Evolutionary conservation across 2,113 vertebrate genomes (phyloP).

Genomic region (Potamarius usumacintae): DNA sequence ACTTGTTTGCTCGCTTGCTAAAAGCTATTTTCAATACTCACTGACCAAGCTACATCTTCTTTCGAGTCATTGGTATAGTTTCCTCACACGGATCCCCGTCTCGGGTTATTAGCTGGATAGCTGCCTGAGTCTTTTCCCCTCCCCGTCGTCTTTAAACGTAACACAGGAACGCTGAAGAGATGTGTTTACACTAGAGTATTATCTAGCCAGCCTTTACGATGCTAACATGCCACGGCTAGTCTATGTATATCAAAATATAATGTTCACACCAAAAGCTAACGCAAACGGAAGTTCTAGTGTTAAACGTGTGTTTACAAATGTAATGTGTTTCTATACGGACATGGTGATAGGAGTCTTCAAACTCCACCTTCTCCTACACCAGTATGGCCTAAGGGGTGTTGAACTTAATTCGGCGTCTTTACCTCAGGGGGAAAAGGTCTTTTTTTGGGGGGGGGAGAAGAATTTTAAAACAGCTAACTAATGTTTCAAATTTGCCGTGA

Average conservation of each 20-base stretch:
- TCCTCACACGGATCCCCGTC: not conserved
- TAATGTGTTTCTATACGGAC: conserved; percentile 7
- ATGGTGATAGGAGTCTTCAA: conserved; percentile 29
- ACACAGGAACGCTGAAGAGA: not conserved
- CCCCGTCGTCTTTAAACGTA: not conserved
- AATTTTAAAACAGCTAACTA: too few species aligned
- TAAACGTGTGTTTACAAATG: conserved; percentile 19
- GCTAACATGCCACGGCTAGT: not conserved
- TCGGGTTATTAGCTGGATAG: not conserved
- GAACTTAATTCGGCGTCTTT: not conserved
- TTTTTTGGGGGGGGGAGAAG: not conserved
- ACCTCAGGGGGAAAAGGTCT: not conserved
- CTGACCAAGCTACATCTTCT: conserved; percentile 31
- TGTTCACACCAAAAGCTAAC: not conserved
- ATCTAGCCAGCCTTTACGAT: not conserved
- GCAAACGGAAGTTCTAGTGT: not conserved
- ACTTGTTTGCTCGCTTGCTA: not conserved
- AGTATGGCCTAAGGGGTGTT: not conserved
- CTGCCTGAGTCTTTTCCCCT: not conserved
- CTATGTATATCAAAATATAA: not conserved
- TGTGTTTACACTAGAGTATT: not conserved
- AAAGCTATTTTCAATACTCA: not conserved
- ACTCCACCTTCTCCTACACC: conserved; percentile 18
- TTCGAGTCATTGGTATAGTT: not conserved
- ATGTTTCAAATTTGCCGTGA: not conserved